Base-by-base conservation (phyloP, 2,113 vertebrate genomes). In the Excalfactoria chinensis region DNA sequence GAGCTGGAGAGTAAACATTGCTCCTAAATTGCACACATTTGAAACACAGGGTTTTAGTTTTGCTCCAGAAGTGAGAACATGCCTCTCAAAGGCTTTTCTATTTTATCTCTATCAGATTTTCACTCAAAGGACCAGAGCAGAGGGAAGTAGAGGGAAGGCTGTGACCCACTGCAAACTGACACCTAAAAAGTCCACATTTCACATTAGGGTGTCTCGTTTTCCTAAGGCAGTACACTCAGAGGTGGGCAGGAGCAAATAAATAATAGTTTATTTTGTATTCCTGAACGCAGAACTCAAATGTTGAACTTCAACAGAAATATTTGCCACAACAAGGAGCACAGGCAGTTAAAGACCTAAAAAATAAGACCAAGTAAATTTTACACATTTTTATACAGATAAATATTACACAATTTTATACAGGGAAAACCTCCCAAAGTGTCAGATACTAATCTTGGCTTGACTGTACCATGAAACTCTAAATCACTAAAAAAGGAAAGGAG, bases 391-490 rank as follows among this genome's bases (percentile, higher is more conserved):
- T 63, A 19, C 37, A 63, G 37, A 37, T 26, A 70, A 37, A 89
- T 93, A 87, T 91, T 73, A 63, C 56, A 48, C 28, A 34, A 79
- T 92, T 92, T 91, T 73, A 66, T 56, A 41, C 25, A 73, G 64
- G 72, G 60, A 83, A 92, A 91, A 73, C 48, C 44, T 93, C 37
- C 60, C 67, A 59, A 17, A 75, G 43, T 66, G 59, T 90, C 66
- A 88, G 80, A 77, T 80, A 55, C 80, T 86, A 37, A 58, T 80
- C 75, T 83, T 94, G 71, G 60, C 71, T 95, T 87, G 74, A 73
- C 59, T 85, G 68, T 60, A 84, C 43, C 48, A 56, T 90, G 63
- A 76, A 88, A 94, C 68, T 22, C 15, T 91, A 68, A 77, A 86
- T 37, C 51, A 71, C 11, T 79, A 37, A 46, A 83, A 83, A 60